phyloP scores from a whole-genome alignment of 2,888 invertebrate genomes.

The Dynastes hyllus region DNA sequence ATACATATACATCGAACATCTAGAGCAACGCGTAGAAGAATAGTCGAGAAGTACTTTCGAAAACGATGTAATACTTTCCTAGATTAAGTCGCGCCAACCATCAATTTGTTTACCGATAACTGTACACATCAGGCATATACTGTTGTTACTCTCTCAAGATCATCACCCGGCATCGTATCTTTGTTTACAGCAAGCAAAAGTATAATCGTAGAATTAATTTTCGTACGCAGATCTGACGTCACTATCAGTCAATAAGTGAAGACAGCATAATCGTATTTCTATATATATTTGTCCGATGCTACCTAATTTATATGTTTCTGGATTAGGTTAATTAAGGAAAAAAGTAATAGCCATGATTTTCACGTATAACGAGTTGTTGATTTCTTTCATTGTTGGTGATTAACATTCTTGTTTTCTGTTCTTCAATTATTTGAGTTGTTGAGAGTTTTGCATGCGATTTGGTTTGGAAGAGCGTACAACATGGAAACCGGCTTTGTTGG shows the following conservation, averaged over 20 bases:
- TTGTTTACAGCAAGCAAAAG: neutral
- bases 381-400: constrained; percentile 18
- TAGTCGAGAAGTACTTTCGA: constrained; percentile 48
- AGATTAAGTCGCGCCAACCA: constrained; percentile 35
- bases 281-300: neutral
- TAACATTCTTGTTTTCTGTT: constrained; percentile 22
- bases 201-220: neutral
- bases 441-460: neutral
- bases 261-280: constrained; percentile 1
- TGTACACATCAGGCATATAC: neutral
- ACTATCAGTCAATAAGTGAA: neutral
- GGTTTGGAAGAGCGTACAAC: too few relatives aligned
- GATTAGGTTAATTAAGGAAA: constrained; percentile 29
- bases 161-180: neutral
- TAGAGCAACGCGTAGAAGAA: constrained; percentile 39
- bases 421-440: neutral
- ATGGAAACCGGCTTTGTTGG: too few relatives aligned
- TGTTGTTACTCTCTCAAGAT: neutral
- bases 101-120: constrained; percentile 28
- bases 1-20: constrained; percentile 13
- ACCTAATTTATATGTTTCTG: constrained; percentile 30
- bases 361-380: constrained; percentile 14
- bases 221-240: constrained; percentile 8
- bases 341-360: neutral
- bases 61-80: constrained; percentile 50